Evolutionary conservation across 2,888 invertebrate species (phyloP).

Genomic region (Halictus ligatus): DNA sequence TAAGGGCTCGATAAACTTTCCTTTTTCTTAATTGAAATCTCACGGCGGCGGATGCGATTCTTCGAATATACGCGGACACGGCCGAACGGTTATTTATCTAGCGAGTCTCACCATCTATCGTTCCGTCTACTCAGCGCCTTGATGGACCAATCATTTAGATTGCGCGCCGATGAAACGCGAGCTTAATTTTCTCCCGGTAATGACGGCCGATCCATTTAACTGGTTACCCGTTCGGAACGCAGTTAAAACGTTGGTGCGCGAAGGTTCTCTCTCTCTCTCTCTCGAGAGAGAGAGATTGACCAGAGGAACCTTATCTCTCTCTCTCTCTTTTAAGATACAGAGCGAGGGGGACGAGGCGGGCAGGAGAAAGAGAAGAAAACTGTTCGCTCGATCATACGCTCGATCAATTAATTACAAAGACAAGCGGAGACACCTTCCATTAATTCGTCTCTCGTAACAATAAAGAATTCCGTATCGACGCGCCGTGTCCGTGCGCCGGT

Average conservation of each 20-base stretch:
- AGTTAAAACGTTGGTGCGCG: conserved; percentile 15
- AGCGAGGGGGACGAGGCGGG: no score
- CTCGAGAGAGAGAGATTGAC: conserved; percentile 21
- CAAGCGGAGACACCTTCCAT: conserved; percentile 43
- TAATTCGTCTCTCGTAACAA: conserved; percentile 61
- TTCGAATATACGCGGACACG: not conserved
- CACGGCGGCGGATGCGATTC: conserved; percentile 11
- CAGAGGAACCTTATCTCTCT: not conserved
- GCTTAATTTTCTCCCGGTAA: conserved; percentile 50
- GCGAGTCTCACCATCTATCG: conserved; percentile 21
- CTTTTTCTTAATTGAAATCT: conserved; percentile 19
- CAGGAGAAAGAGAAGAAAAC: not conserved
- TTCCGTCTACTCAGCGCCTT: conserved; percentile 15
- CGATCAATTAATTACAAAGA: conserved; percentile 63
- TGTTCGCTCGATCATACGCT: conserved; percentile 49
- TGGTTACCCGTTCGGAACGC: conserved; percentile 14
- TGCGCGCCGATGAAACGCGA: conserved; percentile 40
- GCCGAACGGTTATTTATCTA: conserved; percentile 17
- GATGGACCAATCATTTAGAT: conserved; percentile 62
- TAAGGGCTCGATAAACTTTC: not conserved
- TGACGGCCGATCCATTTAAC: conserved; percentile 45
- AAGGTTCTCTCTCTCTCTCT: not conserved
- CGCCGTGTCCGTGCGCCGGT: conserved; percentile 19
- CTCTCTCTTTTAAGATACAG: no score
- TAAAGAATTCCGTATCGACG: conserved; percentile 54